Percentiles rank a stretch among this genome's conserved stretches.
phyloP scores from a whole-genome alignment of 2,113 vertebrate genomes.

The Dryoscopus gambensis region DNA sequence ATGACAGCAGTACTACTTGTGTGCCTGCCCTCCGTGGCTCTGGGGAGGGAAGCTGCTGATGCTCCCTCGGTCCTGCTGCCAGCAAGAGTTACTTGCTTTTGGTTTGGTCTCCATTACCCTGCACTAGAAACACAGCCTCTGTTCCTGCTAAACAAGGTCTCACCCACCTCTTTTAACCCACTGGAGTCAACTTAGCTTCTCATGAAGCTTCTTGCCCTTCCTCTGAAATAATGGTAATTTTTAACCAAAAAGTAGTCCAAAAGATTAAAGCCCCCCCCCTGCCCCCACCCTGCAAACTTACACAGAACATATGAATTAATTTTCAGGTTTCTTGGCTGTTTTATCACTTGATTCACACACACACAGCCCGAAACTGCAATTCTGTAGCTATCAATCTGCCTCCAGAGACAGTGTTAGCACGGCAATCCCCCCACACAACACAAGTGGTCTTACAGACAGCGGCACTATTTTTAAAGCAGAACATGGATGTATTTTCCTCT shows the following conservation, averaged over 20 bases:
- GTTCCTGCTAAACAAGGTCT: background rate
- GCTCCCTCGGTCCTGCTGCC: background rate
- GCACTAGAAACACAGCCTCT: background rate
- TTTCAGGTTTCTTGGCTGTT: background rate
- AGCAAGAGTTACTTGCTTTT: background rate
- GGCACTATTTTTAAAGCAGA: slow-evolving; percentile 13
- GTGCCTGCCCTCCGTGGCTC: background rate
- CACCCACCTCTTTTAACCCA: background rate
- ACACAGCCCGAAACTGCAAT: background rate
- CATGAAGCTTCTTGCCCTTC: background rate
- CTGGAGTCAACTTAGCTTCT: background rate
- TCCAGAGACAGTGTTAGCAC: background rate
- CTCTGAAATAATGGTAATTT: background rate
- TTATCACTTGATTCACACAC: background rate
- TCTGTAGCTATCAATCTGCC: background rate
- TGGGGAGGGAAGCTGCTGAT: background rate
- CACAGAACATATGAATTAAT: background rate
- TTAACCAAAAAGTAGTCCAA: background rate
- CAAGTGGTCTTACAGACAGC: slow-evolving; percentile 29
- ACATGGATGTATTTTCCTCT: slow-evolving; percentile 23
- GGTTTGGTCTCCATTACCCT: background rate
- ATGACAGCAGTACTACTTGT: accelerated
- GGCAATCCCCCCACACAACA: background rate
- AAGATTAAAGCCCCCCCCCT: background rate
- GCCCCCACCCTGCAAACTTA: background rate